Base-by-base conservation (phyloP, 2,113 vertebrate genomes). In the Etheostoma spectabile region DNA sequence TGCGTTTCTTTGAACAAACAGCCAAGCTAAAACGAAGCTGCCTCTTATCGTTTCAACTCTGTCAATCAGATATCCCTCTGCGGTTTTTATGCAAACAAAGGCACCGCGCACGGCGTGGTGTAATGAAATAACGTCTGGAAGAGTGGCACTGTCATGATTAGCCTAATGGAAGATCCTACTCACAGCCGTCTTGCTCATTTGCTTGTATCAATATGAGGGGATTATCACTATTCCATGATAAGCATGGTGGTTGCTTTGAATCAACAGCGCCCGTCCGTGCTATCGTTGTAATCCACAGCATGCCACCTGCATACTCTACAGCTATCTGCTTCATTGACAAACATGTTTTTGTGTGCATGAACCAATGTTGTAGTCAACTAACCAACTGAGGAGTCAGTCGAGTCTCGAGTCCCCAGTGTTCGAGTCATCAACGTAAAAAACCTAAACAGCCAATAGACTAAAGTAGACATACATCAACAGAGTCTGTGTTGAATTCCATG, bases 171-270 rank as follows among this genome's bases (percentile, higher is more conserved):
- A 81, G 80, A 82, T 52, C 61, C 78, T 67, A 45, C 59, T 80
- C 86, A 68, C 79, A 73, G 78, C 61, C 51, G 14, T 71, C 55
- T 73, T 82, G 57, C 74, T 87, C 33, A 91, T 88, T 88, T 80
- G 77, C 83, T 84, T 93, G 81, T 88, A 84, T 84, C 86, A 86
- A 89, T 88, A 85, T 85, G 86, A 75, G 65, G 42, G 61, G 79
- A 87, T 92, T 87, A 85, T 80, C 72, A 38, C 65, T 79, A 90
- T 90, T 90, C 79, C 69, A 76, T 80, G 66, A 81, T 80, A 87
- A 84, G 86, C 68, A 67, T 74, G 80, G 71, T 86, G 79, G 83
- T 84, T 76, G 77, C 65, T 83, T 81, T 75, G 51, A 61, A 80
- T 66, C 63, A 60, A 60, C 60, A 48, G 14, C 13, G 0, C 51